A percentile compares a stretch with the other conserved stretches of the same genome.
Evolutionary conservation across 35 echinoderm and acorn worm species (phyloP).

Genomic region (Ophiothrix spiculata): DNA sequence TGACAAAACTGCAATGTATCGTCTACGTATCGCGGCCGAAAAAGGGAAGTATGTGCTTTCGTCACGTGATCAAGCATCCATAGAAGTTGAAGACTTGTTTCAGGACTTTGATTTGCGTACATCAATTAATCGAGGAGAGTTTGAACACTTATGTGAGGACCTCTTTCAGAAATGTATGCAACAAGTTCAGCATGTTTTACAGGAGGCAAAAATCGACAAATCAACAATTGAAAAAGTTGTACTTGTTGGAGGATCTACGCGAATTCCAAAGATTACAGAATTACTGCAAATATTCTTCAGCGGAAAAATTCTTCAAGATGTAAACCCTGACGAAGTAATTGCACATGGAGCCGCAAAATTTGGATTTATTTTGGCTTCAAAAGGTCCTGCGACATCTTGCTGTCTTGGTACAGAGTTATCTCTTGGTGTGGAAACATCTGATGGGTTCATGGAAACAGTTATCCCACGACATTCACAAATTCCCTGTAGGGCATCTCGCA

Average conservation of each 20-base stretch:
- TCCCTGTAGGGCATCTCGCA: conserved; percentile 45
- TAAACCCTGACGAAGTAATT: conserved; percentile 68
- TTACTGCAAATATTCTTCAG: conserved; percentile 63
- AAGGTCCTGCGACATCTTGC: conserved; percentile 49
- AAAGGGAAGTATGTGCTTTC: conserved; percentile 64
- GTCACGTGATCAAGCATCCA: conserved; percentile 49
- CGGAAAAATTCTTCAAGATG: conserved; percentile 50
- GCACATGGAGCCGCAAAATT: conserved; percentile 74
- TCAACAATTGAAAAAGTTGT: conserved; percentile 60
- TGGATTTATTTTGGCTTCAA: conserved; percentile 54
- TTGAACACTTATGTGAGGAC: conserved; percentile 67
- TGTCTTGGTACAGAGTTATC: conserved; percentile 37
- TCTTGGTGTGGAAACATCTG: conserved; percentile 60
- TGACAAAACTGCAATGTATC: conserved; percentile 45
- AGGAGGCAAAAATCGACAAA: conserved; percentile 66
- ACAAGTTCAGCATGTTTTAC: conserved; percentile 61
- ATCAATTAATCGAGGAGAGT: conserved; percentile 40
- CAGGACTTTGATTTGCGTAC: conserved; percentile 63
- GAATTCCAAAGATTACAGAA: conserved; percentile 78
- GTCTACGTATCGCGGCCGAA: conserved; percentile 69
- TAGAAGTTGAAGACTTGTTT: conserved; percentile 71
- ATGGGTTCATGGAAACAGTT: conserved; percentile 54
- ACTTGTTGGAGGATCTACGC: conserved; percentile 73
- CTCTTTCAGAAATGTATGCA: conserved; percentile 56
- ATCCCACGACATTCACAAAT: conserved; percentile 56